Evolutionary conservation across 2,888 invertebrate species (phyloP).

Genomic region (Cinara cedri): DNA sequence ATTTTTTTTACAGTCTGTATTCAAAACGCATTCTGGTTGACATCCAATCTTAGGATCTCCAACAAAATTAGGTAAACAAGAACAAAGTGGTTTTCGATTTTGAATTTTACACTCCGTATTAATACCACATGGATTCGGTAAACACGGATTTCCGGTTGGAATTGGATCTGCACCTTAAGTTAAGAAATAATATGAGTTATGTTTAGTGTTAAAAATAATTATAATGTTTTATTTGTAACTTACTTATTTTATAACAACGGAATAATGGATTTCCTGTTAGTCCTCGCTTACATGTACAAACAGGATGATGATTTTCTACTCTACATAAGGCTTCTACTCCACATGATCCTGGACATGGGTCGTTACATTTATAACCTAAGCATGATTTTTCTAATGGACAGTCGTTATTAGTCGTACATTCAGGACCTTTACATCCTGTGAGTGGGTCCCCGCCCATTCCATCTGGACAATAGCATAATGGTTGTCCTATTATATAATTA

Average conservation of each 20-base stretch:
- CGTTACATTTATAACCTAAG: slow-evolving; percentile 78
- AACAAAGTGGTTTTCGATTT: slow-evolving; percentile 75
- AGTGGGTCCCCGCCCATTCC: slow-evolving; percentile 81
- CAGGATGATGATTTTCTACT: slow-evolving; percentile 79
- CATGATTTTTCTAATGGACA: slow-evolving; percentile 77
- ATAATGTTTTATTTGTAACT: background rate
- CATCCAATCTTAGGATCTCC: slow-evolving; percentile 82
- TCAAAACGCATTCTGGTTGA: slow-evolving; percentile 80
- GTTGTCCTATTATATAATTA: slow-evolving; percentile 63
- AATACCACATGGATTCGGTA: slow-evolving; percentile 76
- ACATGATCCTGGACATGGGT: slow-evolving; percentile 83
- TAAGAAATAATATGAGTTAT: slow-evolving; percentile 4
- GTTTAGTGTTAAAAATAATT: background rate
- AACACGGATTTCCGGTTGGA: slow-evolving; percentile 72
- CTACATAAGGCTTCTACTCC: slow-evolving; percentile 76
- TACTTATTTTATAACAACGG: slow-evolving; percentile 70
- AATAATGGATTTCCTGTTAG: slow-evolving; percentile 79
- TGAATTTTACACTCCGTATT: slow-evolving; percentile 80
- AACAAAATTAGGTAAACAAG: slow-evolving; percentile 75
- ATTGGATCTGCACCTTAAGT: slow-evolving; percentile 62
- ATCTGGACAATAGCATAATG: slow-evolving; percentile 75
- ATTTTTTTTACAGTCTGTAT: slow-evolving; percentile 78
- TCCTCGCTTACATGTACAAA: slow-evolving; percentile 76
- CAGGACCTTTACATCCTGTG: slow-evolving; percentile 76
- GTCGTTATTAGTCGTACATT: slow-evolving; percentile 81